A percentile compares a stretch with the other conserved stretches of the same genome.
phyloP scores from a whole-genome alignment of 2,888 invertebrate species.

The Congeria kusceri region DNA sequence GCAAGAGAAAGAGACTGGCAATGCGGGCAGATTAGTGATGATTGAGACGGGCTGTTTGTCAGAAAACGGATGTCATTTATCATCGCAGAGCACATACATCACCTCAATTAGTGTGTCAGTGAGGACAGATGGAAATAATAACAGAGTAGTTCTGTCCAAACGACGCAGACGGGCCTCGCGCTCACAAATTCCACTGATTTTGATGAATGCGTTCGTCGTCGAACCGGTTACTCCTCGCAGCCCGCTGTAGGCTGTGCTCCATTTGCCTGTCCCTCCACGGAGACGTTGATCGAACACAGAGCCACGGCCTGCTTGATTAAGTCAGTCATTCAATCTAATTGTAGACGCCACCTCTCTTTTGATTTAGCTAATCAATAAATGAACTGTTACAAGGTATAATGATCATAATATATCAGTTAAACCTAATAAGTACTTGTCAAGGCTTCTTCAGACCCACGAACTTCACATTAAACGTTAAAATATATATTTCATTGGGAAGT shows the following conservation, averaged over 20 bases:
- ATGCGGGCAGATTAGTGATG: conserved; percentile 62
- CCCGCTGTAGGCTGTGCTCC: background rate
- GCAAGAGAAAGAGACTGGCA: conserved; percentile 42
- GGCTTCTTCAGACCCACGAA: too few species aligned
- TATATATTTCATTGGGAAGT: too few species aligned
- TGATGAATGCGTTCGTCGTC: conserved; percentile 14
- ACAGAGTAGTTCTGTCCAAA: conserved; percentile 18
- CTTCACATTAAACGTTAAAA: too few species aligned
- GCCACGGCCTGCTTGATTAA: too few species aligned
- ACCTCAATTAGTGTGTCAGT: conserved; percentile 65
- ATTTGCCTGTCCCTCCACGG: background rate
- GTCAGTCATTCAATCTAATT: too few species aligned
- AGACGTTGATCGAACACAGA: conserved; percentile 2
- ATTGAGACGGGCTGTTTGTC: conserved; percentile 67
- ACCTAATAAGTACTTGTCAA: too few species aligned
- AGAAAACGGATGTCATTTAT: conserved; percentile 64
- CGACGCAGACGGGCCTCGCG: conserved; percentile 9
- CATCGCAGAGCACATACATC: conserved; percentile 61
- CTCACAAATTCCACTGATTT: conserved; percentile 11
- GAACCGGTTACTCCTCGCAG: background rate
- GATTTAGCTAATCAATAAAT: too few species aligned
- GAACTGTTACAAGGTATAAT: too few species aligned
- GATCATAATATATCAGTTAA: too few species aligned
- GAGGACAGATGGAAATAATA: conserved; percentile 58
- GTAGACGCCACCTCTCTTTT: too few species aligned